Evolutionary conservation across 2,113 vertebrate genomes (phyloP).

Genomic region (Enhydra lutris): DNA sequence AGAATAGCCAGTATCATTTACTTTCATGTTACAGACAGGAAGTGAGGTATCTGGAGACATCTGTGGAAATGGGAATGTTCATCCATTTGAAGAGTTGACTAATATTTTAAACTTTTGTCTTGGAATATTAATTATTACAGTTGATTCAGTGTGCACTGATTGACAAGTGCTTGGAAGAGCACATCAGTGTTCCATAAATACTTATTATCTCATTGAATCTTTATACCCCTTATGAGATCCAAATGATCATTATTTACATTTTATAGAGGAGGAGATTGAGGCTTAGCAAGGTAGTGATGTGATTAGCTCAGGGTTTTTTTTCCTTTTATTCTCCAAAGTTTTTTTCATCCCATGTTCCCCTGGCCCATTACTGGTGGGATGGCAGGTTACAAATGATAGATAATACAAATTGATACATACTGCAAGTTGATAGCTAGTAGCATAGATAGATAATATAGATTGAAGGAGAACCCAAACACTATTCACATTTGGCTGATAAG

Average conservation of each 20-base stretch:
- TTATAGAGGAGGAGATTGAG: not conserved
- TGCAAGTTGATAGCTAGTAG: not conserved
- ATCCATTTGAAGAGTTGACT: not conserved
- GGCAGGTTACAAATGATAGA: not conserved
- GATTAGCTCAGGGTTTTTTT: not conserved
- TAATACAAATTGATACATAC: not conserved
- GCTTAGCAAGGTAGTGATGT: not conserved
- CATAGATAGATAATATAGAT: not conserved
- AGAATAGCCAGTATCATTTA: not conserved
- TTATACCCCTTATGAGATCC: not conserved
- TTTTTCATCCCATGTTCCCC: not conserved
- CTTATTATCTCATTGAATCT: not conserved
- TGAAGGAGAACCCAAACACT: not conserved
- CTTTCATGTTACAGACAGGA: not conserved
- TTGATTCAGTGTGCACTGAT: not conserved
- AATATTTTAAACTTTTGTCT: not conserved
- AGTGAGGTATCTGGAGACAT: not conserved
- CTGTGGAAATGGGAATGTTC: not conserved
- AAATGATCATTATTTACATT: not conserved
- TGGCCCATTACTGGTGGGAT: not conserved
- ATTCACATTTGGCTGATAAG: not conserved
- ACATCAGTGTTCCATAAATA: not conserved
- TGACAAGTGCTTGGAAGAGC: not conserved
- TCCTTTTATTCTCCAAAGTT: not conserved
- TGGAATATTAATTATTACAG: not conserved